These are phyloP conservation scores for Bedellia somnulentella DNA, from an alignment of 2,888 invertebrate genomes.

Conservation along the genomic window DNA sequence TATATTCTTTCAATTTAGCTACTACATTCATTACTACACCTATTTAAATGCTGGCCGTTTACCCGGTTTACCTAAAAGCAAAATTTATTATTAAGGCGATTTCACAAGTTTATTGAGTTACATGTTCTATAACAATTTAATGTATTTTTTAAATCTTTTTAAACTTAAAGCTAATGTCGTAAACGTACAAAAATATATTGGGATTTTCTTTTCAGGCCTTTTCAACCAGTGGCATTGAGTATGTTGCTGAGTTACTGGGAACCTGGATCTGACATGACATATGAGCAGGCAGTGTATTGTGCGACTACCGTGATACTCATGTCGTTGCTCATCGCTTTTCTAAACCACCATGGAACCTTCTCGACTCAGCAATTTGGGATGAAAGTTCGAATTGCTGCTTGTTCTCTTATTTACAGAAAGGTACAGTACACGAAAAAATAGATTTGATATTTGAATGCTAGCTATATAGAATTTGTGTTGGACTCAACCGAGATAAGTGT, in stretches of 20 bases:
- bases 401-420: slow-evolving; percentile 85
- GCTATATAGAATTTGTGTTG: no score
- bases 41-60: no score
- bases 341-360: slow-evolving; percentile 68
- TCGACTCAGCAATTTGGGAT: slow-evolving; percentile 77
- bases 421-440: slow-evolving; percentile 34
- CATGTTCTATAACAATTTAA: no score
- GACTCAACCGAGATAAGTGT: no score
- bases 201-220: slow-evolving; percentile 55
- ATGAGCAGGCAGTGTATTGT: slow-evolving; percentile 64
- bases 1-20: no score
- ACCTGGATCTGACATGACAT: slow-evolving; percentile 43
- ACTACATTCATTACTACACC: no score
- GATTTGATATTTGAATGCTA: neutral
- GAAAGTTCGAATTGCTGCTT: slow-evolving; percentile 78
- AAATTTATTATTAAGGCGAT: no score
- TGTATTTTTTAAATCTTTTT: no score
- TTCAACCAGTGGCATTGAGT: slow-evolving; percentile 68
- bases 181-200: no score
- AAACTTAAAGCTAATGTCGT: no score
- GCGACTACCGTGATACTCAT: slow-evolving; percentile 60
- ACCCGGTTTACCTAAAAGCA: no score
- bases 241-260: slow-evolving; percentile 68
- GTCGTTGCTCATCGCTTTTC: slow-evolving; percentile 58
- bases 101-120: no score